These are phyloP conservation scores for Astatoreochromis straeleni DNA, from an alignment of 2,113 vertebrate species.

Conservation along the genomic window DNA sequence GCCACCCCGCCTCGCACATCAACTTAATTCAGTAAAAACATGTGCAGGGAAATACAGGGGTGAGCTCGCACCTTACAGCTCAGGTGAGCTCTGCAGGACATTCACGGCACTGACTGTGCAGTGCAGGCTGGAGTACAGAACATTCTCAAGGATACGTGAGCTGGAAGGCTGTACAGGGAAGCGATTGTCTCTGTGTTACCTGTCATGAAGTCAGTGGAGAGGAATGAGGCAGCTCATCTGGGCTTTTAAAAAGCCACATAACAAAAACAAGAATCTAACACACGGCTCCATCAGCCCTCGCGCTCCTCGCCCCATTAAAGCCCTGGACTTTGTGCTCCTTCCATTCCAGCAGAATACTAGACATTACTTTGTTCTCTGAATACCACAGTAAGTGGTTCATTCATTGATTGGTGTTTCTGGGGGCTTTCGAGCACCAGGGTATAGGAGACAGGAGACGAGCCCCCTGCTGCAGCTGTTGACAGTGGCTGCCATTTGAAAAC, in stretches of 20 bases:
- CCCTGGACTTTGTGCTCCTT: conserved; percentile 4
- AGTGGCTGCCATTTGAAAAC: conserved; percentile 46
- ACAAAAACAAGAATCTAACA: conserved; percentile 18
- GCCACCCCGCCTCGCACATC: neutral
- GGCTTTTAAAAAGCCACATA: conserved; percentile 13
- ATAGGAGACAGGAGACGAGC: conserved; percentile 12
- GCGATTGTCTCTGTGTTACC: conserved; percentile 24
- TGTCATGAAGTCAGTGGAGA: conserved; percentile 40
- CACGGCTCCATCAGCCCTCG: conserved; percentile 11
- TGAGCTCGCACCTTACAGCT: neutral
- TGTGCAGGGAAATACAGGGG: neutral
- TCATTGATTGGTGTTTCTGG: conserved; percentile 46
- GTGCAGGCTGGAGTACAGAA: neutral
- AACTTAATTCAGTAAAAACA: conserved; percentile 37
- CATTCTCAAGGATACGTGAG: neutral
- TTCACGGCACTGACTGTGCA: neutral
- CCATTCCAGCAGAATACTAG: conserved; percentile 16
- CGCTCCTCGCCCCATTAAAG: conserved; percentile 8
- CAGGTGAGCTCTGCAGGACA: neutral
- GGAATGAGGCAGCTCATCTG: conserved; percentile 38
- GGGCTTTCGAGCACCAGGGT: conserved; percentile 36
- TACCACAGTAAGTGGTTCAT: conserved; percentile 45
- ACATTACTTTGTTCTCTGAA: conserved; percentile 43
- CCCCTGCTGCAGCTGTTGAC: conserved; percentile 42
- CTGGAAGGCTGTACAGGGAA: neutral